Conservation (phyloP, 2,797 vertebrate genomes). For the Chelmon rostratus region DNA sequence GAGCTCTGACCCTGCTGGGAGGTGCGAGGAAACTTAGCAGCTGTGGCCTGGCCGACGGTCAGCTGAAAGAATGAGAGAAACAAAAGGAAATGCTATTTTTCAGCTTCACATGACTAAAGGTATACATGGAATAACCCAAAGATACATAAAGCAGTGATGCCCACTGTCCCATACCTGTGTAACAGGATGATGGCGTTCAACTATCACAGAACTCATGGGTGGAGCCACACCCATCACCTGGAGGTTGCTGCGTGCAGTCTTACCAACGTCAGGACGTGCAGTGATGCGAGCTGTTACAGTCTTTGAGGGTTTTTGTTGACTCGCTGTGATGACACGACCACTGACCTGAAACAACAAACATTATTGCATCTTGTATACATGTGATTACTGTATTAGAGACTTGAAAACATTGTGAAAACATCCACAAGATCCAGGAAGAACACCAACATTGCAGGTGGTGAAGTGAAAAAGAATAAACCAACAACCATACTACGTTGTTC, state of each 20-base stretch:
- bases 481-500: too few relatives aligned
- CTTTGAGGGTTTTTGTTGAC: constrained; percentile 92
- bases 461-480: too few relatives aligned
- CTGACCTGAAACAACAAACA: constrained; percentile 78
- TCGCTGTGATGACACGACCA: constrained; percentile 88
- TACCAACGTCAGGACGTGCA: constrained; percentile 85
- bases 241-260: constrained; percentile 83
- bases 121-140: background rate
- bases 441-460: too few relatives aligned
- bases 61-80: constrained; percentile 83
- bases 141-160: background rate
- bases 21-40: constrained; percentile 91
- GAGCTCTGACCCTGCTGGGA: constrained; percentile 81
- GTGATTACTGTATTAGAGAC: background rate
- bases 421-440: too few relatives aligned
- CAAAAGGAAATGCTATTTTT: background rate
- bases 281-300: constrained; percentile 92
- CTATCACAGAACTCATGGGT: constrained; percentile 92
- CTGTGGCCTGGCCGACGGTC: constrained; percentile 91
- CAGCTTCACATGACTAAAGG: background rate
- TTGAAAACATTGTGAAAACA: too few relatives aligned
- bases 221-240: constrained; percentile 91
- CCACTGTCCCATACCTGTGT: constrained; percentile 87
- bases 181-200: constrained; percentile 95
- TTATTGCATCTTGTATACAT: background rate